Evolutionary conservation across 2,113 vertebrate species (phyloP).

Genomic region (Gulo gulo): DNA sequence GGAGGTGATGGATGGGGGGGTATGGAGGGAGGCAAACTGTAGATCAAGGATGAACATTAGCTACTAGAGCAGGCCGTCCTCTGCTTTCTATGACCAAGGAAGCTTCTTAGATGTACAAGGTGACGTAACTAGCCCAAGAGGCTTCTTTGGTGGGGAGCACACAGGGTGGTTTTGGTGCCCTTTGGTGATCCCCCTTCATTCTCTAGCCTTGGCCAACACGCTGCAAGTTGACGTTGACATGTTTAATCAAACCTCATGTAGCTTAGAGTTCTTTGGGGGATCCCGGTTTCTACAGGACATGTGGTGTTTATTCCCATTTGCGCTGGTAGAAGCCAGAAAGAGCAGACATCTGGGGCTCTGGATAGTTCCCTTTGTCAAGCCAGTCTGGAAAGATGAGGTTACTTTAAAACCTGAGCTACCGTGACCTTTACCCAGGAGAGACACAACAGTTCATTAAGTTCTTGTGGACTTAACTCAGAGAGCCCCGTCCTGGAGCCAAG

Average conservation of each 20-base stretch:
- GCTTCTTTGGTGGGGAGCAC: background rate
- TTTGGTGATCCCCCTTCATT: background rate
- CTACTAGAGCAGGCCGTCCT: background rate
- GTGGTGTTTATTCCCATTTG: background rate
- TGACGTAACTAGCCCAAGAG: background rate
- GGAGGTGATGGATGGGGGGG: no score
- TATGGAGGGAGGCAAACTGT: background rate
- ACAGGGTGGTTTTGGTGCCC: background rate
- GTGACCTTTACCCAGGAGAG: conserved; percentile 8
- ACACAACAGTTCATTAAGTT: conserved; percentile 26
- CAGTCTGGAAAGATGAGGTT: conserved; percentile 22
- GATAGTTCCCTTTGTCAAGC: conserved; percentile 51
- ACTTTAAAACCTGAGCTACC: background rate
- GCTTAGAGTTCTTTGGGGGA: background rate
- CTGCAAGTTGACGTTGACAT: background rate
- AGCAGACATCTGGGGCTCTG: conserved; percentile 44
- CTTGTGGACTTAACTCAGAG: conserved; percentile 8
- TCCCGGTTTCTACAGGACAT: background rate
- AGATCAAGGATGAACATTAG: background rate
- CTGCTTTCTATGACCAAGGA: background rate
- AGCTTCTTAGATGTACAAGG: background rate
- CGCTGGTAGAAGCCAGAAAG: conserved; percentile 27
- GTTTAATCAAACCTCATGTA: background rate
- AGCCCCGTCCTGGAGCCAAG: conserved; percentile 5
- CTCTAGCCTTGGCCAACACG: background rate